Base-by-base conservation (phyloP, 2,797 vertebrate genomes). In the Erpetoichthys calabaricus region DNA sequence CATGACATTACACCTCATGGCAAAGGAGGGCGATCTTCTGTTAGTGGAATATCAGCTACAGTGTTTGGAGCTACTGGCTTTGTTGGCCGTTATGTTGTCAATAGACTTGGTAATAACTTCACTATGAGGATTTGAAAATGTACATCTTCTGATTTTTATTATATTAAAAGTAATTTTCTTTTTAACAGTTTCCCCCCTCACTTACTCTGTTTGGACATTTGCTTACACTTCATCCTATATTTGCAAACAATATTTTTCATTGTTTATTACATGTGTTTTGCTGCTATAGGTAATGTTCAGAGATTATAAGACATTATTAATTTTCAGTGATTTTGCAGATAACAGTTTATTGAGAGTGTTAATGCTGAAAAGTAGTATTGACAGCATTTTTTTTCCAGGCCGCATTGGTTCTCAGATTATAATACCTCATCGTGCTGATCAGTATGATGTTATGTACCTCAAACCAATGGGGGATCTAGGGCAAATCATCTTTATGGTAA, bases 21-120 rank as follows among this genome's bases (percentile, higher is more conserved):
- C 8, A 94, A 87, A 68, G 89, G 91, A 5, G 95, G 93, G 0
- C 90, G 92, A 53, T 97, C 92, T 2, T 97, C 95, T 1, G 85
- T 85, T 68, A 97, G 94, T 52, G 95, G 94, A 51, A 71, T 98
- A 2, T 86, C 92, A 4, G 94, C 92, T 59, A 95, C 93, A 0
- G 92, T 98, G 44, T 99, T 98, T 61, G 95, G 94, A 51, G 94
- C 91, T 46, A 92, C 94, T 0, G 95, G 96, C 7, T 98, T 94
- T 65, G 72, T 99, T 63, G 96, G 96, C 5, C 82, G 92, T 61
- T 97, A 97, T 0, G 85, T 99, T 9, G 89, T 98, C 69, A 90
- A 81, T 61, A 83, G 80, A 7, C 86, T 98, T 54, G 93, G 96
- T 98, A 73, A 88, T 42, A 25, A 25, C 25, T 25, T 25, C n/a